These are phyloP conservation scores for Magallana ariakensis DNA, from an alignment of 1,140 invertebrate genomes.

Conservation along the genomic window DNA sequence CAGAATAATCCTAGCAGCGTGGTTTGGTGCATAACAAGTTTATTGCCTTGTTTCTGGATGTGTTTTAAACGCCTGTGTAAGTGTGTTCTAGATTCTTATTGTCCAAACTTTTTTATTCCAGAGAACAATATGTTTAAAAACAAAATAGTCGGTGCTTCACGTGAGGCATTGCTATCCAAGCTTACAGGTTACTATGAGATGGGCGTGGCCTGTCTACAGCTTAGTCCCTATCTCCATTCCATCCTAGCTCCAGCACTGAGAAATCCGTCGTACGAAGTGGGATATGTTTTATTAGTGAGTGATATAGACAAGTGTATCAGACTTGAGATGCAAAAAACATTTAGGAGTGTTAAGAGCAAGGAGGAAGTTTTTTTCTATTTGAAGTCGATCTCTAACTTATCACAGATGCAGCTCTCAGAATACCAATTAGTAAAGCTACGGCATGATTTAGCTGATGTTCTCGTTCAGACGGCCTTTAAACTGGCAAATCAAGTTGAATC, in stretches of 20 bases:
- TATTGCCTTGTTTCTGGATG: neutral
- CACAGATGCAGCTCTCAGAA: neutral
- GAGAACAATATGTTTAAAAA: neutral
- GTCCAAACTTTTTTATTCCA: constrained; percentile 11
- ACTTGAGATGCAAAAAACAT: no score
- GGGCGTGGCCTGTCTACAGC: neutral
- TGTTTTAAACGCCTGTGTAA: neutral
- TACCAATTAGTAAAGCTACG: neutral
- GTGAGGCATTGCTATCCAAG: neutral
- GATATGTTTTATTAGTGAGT: neutral
- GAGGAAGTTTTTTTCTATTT: neutral
- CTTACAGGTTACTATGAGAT: neutral
- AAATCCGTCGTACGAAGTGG: neutral
- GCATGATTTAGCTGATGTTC: neutral
- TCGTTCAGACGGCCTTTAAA: neutral
- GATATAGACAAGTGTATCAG: no score
- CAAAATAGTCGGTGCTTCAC: neutral
- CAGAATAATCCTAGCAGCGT: neutral
- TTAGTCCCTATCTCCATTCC: neutral
- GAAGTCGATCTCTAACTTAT: neutral
- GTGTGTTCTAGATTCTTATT: neutral
- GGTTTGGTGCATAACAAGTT: no score
- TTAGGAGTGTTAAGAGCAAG: neutral
- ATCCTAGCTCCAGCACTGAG: neutral
- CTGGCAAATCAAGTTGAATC: neutral